These are phyloP conservation scores for Aspiorhynchus laticeps DNA, from an alignment of 2,113 vertebrate species.

Conservation along the genomic window DNA sequence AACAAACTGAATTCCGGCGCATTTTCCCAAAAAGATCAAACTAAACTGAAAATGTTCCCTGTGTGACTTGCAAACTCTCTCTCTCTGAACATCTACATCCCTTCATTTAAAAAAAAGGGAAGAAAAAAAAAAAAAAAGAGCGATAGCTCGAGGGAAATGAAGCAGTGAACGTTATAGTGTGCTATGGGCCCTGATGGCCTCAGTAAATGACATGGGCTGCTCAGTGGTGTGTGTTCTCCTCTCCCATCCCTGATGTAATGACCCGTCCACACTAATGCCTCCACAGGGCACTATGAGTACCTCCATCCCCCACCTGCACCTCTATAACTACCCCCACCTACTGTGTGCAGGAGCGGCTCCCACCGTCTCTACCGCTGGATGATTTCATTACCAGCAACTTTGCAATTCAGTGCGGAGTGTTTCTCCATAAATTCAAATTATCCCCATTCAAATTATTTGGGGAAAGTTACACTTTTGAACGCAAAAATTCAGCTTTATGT, in stretches of 20 bases:
- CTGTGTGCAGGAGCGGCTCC: slow-evolving; percentile 34
- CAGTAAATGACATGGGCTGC: slow-evolving; percentile 62
- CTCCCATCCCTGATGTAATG: slow-evolving; percentile 63
- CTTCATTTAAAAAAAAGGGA: slow-evolving; percentile 44
- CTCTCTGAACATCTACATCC: slow-evolving; percentile 51
- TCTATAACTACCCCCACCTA: slow-evolving; percentile 42
- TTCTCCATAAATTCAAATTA: slow-evolving; percentile 49
- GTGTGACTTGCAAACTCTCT: slow-evolving; percentile 52
- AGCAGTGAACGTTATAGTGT: slow-evolving; percentile 59
- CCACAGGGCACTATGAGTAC: slow-evolving; percentile 58
- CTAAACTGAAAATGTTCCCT: slow-evolving; percentile 39
- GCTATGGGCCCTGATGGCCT: slow-evolving; percentile 60
- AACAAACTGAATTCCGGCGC: slow-evolving; percentile 20
- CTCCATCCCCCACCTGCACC: slow-evolving; percentile 55
- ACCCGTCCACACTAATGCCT: slow-evolving; percentile 62
- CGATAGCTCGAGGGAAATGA: slow-evolving; percentile 59
- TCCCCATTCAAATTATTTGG: slow-evolving; percentile 40
- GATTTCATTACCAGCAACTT: slow-evolving; percentile 52
- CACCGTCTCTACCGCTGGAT: slow-evolving; percentile 41
- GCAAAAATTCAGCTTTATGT: slow-evolving; percentile 32
- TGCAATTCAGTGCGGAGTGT: slow-evolving; percentile 21
- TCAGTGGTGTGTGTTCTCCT: slow-evolving; percentile 58
- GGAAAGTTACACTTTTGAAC: slow-evolving; percentile 40
- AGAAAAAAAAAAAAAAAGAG: slow-evolving; percentile 36
- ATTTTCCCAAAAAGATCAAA: slow-evolving; percentile 10